A percentile compares a stretch with the other conserved stretches of the same genome.
Evolutionary conservation across 2,113 vertebrate genomes (phyloP).

Genomic region (Rhea pennata): DNA sequence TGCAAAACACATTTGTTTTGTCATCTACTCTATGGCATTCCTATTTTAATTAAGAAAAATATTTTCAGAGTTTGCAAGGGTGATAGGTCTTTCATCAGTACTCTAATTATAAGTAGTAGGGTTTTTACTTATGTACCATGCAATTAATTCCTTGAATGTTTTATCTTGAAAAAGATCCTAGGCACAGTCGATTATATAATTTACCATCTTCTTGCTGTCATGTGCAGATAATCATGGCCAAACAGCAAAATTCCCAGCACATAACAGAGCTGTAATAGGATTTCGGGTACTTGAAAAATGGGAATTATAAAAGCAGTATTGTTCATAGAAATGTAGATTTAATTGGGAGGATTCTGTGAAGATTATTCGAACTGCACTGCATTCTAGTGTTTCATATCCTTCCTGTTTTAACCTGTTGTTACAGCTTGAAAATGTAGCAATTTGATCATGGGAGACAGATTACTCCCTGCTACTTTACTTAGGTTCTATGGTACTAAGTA

Average conservation of each 20-base stretch:
- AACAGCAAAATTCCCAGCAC: not conserved
- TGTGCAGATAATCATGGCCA: not conserved
- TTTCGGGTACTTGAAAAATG: not conserved
- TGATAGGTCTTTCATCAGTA: not conserved
- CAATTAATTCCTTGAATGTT: not conserved
- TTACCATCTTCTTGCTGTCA: not conserved
- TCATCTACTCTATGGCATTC: not conserved
- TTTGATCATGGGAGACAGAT: not conserved
- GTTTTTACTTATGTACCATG: not conserved
- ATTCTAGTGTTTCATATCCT: not conserved
- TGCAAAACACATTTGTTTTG: not conserved
- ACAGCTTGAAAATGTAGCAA: accelerated
- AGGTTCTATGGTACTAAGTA: too few relatives aligned
- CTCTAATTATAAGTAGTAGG: not conserved
- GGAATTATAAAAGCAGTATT: not conserved
- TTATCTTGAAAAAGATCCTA: not conserved
- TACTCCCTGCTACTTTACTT: not conserved
- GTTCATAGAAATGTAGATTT: not conserved
- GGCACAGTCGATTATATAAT: not conserved
- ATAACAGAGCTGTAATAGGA: not conserved
- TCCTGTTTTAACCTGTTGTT: not conserved
- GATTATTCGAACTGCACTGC: not conserved
- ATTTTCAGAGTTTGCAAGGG: not conserved
- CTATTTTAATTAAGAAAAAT: not conserved
- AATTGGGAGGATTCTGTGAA: not conserved